These are phyloP conservation scores for Aythya baeri DNA, from an alignment of 2,113 vertebrate genomes.

Conservation along the genomic window DNA sequence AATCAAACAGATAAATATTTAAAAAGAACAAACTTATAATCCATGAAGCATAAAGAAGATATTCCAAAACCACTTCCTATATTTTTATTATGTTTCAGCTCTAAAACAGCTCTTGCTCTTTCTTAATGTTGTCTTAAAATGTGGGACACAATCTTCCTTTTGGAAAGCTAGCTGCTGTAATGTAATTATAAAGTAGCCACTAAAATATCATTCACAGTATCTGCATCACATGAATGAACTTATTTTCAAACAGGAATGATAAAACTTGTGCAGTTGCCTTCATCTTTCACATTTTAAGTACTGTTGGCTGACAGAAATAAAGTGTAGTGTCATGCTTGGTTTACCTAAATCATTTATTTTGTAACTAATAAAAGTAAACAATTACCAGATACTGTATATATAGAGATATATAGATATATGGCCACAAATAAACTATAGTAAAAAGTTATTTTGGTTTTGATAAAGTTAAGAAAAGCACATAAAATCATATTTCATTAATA, in stretches of 20 bases:
- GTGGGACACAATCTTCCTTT: conserved; percentile 38
- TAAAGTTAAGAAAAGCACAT: conserved; percentile 70
- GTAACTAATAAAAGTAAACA: conserved; percentile 72
- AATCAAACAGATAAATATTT: neutral
- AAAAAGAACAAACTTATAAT: conserved; percentile 45
- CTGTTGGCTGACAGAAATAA: conserved; percentile 57
- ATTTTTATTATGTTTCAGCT: conserved; percentile 42
- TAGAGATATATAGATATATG: conserved; percentile 59
- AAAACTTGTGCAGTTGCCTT: conserved; percentile 10
- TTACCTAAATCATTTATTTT: conserved; percentile 71
- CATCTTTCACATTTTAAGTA: conserved; percentile 30
- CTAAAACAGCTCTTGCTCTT: conserved; percentile 34
- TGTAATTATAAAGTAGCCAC: conserved; percentile 30
- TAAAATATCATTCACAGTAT: conserved; percentile 36
- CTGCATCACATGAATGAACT: neutral
- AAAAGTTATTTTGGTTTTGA: conserved; percentile 65
- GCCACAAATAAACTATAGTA: conserved; percentile 55
- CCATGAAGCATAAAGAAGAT: conserved; percentile 37
- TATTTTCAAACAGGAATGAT: neutral
- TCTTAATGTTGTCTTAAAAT: neutral
- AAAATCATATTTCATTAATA: conserved; percentile 59
- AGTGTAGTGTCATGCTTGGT: conserved; percentile 58
- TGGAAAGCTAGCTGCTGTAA: conserved; percentile 44
- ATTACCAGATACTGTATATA: conserved; percentile 60
- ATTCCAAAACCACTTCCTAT: conserved; percentile 31